These are phyloP conservation scores for Pseudanteris insignis DNA, from an alignment of 2,888 invertebrate genomes.

Conservation along the genomic window DNA sequence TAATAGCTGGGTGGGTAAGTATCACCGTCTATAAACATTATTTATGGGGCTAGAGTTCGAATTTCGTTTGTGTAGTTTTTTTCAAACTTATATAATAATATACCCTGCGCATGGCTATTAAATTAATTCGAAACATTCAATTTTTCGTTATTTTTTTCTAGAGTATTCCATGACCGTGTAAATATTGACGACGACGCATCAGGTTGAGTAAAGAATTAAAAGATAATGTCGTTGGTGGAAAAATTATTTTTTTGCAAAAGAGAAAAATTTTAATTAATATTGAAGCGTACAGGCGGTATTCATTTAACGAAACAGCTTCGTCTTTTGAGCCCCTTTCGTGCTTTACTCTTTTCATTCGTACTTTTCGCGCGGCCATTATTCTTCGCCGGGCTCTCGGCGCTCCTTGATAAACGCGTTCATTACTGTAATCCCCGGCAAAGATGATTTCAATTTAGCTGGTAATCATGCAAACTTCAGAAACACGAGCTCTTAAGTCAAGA, in stretches of 20 bases:
- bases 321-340: conserved; percentile 12
- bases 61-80: too few species aligned
- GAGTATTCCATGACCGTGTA: conserved; percentile 53
- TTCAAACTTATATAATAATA: too few species aligned
- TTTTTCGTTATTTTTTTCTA: too few species aligned
- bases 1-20: too few species aligned
- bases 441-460: conserved; percentile 22
- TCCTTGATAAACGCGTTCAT: conserved; percentile 20
- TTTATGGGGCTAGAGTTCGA: too few species aligned
- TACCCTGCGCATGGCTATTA: too few species aligned
- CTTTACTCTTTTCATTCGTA: conserved; percentile 8
- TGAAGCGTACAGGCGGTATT: conserved; percentile 22
- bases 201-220: too few species aligned
- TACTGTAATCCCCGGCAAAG: conserved; percentile 14
- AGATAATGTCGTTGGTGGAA: conserved; percentile 4
- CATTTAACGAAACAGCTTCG: conserved; percentile 21
- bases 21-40: too few species aligned
- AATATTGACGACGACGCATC: conserved; percentile 32
- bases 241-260: too few species aligned
- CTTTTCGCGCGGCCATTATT: conserved; percentile 14
- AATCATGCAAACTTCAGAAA: conserved; percentile 25
- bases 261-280: conserved; percentile 35
- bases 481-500: conserved; percentile 7
- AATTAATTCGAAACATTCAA: too few species aligned
- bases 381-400: conserved; percentile 2